A percentile compares a stretch with the other conserved stretches of the same genome.
phyloP scores from a whole-genome alignment of 2,888 invertebrate genomes.

The Papilio gigon region DNA sequence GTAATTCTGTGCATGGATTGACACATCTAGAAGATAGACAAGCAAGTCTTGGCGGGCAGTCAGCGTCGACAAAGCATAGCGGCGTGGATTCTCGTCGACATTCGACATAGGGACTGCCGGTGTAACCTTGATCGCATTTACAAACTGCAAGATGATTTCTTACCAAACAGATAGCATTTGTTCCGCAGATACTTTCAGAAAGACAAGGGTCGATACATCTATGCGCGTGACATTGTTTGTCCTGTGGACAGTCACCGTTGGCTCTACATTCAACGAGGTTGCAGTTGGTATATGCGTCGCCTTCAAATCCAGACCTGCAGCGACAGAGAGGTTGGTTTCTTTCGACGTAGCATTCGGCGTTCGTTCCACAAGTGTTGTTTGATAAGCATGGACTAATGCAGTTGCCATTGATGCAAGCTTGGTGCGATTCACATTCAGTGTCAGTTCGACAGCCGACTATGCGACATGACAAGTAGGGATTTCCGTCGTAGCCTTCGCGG shows the following conservation, averaged over 20 bases:
- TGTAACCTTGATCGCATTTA: constrained; percentile 88
- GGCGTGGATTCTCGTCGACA: constrained; percentile 88
- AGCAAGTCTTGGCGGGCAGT: constrained; percentile 90
- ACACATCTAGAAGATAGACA: constrained; percentile 92
- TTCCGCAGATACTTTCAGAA: constrained; percentile 88
- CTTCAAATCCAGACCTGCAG: constrained; percentile 90
- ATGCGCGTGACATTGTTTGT: constrained; percentile 92
- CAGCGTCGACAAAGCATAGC: constrained; percentile 90
- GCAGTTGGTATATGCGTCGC: constrained; percentile 89
- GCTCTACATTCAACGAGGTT: constrained; percentile 91
- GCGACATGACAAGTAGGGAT: constrained; percentile 91
- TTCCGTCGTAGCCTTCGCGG: constrained; percentile 91
- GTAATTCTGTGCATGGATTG: constrained; percentile 89
- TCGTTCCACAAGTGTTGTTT: constrained; percentile 89
- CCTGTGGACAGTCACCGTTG: constrained; percentile 93
- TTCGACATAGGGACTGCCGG: constrained; percentile 91
- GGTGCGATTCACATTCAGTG: constrained; percentile 91
- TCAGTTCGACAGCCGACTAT: constrained; percentile 91
- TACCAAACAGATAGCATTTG: constrained; percentile 89
- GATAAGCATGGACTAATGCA: constrained; percentile 93
- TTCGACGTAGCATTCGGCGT: constrained; percentile 90
- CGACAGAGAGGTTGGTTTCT: constrained; percentile 89
- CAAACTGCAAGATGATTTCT: constrained; percentile 93
- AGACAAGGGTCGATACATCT: constrained; percentile 93
- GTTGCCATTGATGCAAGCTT: constrained; percentile 92